A percentile compares a stretch with the other conserved stretches of the same genome.
These are phyloP conservation scores for Trilocha varians DNA, from an alignment of 2,888 invertebrate species.

Conservation along the genomic window DNA sequence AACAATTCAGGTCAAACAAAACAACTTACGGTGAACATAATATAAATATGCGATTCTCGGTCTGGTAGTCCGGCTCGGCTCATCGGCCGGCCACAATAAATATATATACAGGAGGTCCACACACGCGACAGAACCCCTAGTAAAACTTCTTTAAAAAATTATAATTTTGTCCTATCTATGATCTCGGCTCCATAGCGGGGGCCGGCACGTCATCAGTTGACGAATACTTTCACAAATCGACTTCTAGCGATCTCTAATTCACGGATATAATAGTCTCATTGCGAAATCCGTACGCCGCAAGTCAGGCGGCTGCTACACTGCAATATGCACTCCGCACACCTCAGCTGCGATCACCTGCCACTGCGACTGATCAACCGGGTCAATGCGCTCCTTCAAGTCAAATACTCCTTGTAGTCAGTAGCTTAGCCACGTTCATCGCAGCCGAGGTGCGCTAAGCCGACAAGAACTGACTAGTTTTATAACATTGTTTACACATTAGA, in stretches of 20 bases:
- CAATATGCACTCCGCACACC: too few species aligned
- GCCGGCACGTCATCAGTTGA: background rate
- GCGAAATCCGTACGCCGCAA: background rate
- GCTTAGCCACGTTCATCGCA: too few species aligned
- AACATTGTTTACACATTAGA: background rate
- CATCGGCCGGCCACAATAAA: constrained; percentile 53
- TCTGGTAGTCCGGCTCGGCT: constrained; percentile 46
- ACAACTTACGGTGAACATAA: constrained; percentile 70
- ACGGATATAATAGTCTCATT: constrained; percentile 1
- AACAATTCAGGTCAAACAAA: constrained; percentile 72
- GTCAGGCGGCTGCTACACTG: background rate
- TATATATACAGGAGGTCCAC: constrained; percentile 66
- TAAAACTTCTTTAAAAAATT: constrained; percentile 62
- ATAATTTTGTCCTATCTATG: constrained; percentile 71
- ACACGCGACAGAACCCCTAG: constrained; percentile 49
- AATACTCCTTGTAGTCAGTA: too few species aligned
- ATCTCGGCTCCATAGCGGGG: constrained; percentile 23
- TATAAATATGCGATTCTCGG: constrained; percentile 61
- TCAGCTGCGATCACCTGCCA: too few species aligned
- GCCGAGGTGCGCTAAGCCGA: background rate
- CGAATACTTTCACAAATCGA: background rate
- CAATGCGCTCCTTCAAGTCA: too few species aligned
- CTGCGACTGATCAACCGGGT: too few species aligned
- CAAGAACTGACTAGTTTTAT: background rate
- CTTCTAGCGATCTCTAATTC: background rate